These are phyloP conservation scores for Antigone vipio DNA, from an alignment of 2,113 vertebrate species.

Conservation along the genomic window DNA sequence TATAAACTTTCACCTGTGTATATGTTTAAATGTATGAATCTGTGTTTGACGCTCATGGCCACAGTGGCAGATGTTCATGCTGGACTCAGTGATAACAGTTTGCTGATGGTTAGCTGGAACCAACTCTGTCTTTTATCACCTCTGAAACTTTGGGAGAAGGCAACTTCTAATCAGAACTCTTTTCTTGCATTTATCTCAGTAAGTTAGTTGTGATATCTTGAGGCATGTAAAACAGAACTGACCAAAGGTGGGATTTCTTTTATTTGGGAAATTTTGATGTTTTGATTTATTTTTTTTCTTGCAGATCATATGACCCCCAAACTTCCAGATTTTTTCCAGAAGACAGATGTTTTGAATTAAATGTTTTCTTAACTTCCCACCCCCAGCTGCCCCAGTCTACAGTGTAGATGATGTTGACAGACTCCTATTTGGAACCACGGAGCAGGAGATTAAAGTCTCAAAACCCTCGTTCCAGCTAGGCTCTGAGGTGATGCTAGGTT, in stretches of 20 bases:
- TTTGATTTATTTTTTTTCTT: neutral
- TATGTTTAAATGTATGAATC: neutral
- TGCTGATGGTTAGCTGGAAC: neutral
- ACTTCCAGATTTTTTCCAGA: neutral
- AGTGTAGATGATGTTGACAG: neutral
- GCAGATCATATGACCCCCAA: neutral
- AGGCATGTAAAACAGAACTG: neutral
- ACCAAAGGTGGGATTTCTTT: neutral
- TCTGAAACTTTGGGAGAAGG: neutral
- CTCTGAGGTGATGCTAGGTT: neutral
- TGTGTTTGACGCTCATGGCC: neutral
- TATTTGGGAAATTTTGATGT: neutral
- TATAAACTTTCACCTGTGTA: neutral
- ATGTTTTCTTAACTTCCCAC: neutral
- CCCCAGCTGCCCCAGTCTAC: neutral
- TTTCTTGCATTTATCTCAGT: neutral
- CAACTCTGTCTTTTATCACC: neutral
- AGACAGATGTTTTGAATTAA: neutral
- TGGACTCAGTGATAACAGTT: neutral
- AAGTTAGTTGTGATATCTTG: neutral
- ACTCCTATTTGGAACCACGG: neutral
- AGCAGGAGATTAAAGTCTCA: neutral
- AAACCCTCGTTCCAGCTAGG: neutral
- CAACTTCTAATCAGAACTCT: neutral
- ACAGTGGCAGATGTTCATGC: neutral